These are phyloP conservation scores for Bombus sibiricus DNA, from an alignment of 1,140 invertebrate genomes.

Conservation along the genomic window DNA sequence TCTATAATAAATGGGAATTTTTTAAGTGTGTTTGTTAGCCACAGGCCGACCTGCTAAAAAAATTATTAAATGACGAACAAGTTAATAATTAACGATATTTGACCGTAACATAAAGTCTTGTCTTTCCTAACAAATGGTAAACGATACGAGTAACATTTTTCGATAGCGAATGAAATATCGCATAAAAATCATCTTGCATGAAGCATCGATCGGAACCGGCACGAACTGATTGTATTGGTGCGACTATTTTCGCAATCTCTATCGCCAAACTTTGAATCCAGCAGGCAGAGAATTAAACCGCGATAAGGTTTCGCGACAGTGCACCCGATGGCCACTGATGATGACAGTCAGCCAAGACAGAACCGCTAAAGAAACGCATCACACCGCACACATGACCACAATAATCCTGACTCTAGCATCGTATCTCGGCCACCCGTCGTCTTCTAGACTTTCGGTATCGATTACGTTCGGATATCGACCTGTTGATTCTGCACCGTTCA, in stretches of 20 bases:
- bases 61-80: too few relatives aligned
- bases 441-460: conserved; percentile 58
- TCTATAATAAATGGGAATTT: too few relatives aligned
- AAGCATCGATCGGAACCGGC: conserved; percentile 1
- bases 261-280: conserved; percentile 55
- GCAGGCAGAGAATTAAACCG: conserved; percentile 54
- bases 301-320: conserved; percentile 63
- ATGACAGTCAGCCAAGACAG: conserved; percentile 34
- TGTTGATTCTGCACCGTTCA: conserved; percentile 61
- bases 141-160: too few relatives aligned
- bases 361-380: conserved; percentile 36
- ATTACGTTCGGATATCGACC: conserved; percentile 64
- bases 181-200: background rate
- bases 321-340: conserved; percentile 24
- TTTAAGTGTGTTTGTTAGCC: too few relatives aligned
- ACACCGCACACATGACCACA: conserved; percentile 21
- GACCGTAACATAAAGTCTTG: too few relatives aligned
- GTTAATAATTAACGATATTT: too few relatives aligned
- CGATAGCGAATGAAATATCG: too few relatives aligned
- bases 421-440: conserved; percentile 7
- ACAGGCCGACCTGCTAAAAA: fast-evolving
- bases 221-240: conserved; percentile 24
- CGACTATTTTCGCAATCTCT: conserved; percentile 37
- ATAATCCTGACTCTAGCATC: conserved; percentile 41
- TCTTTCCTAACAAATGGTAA: too few relatives aligned